Conservation (phyloP, 2,797 vertebrate genomes). For the Peromyscus attwateri region DNA sequence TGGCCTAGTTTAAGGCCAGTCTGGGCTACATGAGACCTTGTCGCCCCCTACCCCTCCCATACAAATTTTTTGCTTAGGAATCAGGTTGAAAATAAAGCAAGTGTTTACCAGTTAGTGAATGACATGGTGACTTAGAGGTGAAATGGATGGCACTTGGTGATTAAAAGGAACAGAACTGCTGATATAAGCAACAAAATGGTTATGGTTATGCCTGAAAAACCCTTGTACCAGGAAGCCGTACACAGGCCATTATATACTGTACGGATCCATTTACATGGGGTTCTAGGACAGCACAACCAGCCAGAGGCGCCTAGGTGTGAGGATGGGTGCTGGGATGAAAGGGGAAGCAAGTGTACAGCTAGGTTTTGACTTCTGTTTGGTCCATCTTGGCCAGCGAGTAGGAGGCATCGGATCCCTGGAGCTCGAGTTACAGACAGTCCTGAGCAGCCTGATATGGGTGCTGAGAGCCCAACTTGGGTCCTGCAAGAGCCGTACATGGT, state of each 20-base stretch:
- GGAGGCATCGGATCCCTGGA: neutral
- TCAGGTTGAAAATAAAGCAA: neutral
- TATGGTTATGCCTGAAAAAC: neutral
- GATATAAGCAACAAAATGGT: accelerated
- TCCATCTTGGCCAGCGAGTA: neutral
- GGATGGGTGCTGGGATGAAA: neutral
- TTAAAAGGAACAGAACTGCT: neutral
- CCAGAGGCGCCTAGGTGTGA: neutral
- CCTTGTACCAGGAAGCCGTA: neutral
- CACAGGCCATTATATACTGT: too few species aligned
- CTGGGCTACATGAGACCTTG: neutral
- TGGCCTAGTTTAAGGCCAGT: neutral
- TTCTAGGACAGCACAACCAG: neutral
- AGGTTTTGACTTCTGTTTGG: neutral
- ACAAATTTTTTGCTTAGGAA: neutral
- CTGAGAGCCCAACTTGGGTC: neutral
- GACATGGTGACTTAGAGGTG: too few species aligned
- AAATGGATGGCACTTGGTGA: too few species aligned
- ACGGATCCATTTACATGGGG: neutral
- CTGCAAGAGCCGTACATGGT: neutral
- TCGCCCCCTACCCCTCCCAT: neutral
- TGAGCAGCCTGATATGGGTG: neutral
- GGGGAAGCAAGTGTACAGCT: too few species aligned
- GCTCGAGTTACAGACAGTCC: neutral
- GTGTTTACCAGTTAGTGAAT: neutral